A percentile compares a stretch with the other conserved stretches of the same genome.
Conservation (phyloP, 2,888 invertebrate genomes). For the Folsomia manolachei region DNA sequence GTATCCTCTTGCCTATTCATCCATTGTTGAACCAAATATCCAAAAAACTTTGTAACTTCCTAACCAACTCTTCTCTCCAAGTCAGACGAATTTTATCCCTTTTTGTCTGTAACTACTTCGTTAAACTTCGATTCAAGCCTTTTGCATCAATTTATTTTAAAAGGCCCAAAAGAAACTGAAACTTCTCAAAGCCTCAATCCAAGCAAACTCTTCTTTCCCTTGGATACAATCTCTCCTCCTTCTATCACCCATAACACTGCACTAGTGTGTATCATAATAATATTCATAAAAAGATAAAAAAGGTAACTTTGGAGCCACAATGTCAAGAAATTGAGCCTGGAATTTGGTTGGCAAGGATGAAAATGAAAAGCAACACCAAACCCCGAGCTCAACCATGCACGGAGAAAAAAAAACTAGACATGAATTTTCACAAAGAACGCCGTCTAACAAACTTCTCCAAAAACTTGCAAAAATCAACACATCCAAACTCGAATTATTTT, state of each 20-base stretch:
- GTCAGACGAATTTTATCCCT: no score
- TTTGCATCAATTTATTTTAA: neutral
- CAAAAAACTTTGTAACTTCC: constrained; percentile 6
- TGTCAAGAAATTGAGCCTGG: no score
- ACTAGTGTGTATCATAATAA: neutral
- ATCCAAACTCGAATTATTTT: no score
- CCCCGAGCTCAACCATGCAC: no score
- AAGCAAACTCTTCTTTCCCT: neutral
- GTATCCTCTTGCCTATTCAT: neutral
- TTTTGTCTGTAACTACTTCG: no score
- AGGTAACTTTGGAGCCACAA: no score
- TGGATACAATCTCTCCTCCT: neutral
- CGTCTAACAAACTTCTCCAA: no score
- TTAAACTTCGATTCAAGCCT: neutral
- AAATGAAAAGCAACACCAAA: no score
- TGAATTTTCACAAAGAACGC: no score
- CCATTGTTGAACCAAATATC: neutral
- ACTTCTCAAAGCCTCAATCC: neutral
- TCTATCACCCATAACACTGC: neutral
- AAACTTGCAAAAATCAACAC: no score
- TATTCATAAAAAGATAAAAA: neutral
- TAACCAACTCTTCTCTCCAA: neutral
- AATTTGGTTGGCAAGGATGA: no score
- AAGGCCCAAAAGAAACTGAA: neutral
- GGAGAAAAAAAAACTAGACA: no score